Percentiles rank a stretch among this genome's conserved stretches.
Conservation (phyloP, 2,797 vertebrate genomes). For the Acanthiza pusilla region DNA sequence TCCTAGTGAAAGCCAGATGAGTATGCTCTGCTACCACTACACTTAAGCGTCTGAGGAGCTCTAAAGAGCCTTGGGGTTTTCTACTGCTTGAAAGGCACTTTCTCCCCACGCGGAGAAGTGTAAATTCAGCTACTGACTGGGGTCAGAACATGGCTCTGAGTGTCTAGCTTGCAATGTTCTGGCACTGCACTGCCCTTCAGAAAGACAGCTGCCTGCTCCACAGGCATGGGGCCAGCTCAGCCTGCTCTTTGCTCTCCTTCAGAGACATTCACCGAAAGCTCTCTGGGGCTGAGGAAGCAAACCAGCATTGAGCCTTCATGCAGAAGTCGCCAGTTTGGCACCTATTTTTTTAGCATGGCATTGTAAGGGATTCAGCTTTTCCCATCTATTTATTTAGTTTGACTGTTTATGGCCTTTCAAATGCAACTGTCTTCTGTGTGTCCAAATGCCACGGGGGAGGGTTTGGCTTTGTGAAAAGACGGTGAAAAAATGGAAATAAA, state of each 20-base stretch:
- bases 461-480: constrained; percentile 1
- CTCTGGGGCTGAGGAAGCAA: background rate
- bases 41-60: background rate
- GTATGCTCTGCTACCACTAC: background rate
- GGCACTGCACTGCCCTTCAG: background rate
- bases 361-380: background rate
- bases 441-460: background rate
- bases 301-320: rapidly evolving
- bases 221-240: rapidly evolving
- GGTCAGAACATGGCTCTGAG: background rate
- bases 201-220: background rate
- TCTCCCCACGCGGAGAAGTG: background rate
- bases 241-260: background rate
- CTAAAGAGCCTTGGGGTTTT: background rate
- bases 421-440: background rate
- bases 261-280: background rate
- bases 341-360: background rate
- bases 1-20: background rate
- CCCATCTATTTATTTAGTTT: background rate
- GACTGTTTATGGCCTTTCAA: background rate
- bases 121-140: background rate
- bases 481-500: background rate
- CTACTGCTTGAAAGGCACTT: background rate
- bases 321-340: background rate
- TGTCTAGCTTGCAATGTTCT: background rate